Conservation (phyloP, 2,888 invertebrate species). For the Alcis repandata region DNA sequence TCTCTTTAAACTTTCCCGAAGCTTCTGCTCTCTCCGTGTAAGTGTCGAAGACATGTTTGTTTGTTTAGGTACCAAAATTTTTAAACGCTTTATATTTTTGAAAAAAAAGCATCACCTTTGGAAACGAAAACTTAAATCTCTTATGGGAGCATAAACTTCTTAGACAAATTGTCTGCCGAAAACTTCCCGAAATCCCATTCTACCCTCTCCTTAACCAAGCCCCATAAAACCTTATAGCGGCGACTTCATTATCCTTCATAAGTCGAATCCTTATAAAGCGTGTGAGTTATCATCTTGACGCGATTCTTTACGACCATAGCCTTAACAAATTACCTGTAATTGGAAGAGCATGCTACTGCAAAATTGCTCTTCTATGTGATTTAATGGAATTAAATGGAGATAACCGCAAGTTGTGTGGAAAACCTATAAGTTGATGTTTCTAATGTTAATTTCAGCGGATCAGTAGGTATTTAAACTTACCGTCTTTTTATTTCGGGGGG, state of each 20-base stretch:
- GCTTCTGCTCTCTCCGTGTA: too few species aligned
- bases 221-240: constrained; percentile 74
- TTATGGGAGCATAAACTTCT: too few species aligned
- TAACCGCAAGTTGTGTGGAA: constrained; percentile 37
- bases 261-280: constrained; percentile 70
- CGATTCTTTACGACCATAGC: constrained; percentile 70
- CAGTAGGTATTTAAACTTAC: too few species aligned
- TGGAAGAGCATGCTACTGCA: constrained; percentile 53
- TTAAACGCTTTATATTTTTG: too few species aligned
- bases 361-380: constrained; percentile 50
- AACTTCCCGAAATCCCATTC: constrained; percentile 35
- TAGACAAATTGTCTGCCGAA: neutral
- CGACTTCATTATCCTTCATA: constrained; percentile 78
- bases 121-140: too few species aligned
- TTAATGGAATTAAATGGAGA: constrained; percentile 50
- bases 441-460: too few species aligned
- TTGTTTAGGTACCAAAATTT: too few species aligned
- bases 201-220: constrained; percentile 42
- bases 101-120: too few species aligned
- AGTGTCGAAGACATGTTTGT: too few species aligned
- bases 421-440: neutral
- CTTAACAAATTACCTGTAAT: constrained; percentile 59
- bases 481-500: too few species aligned
- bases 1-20: too few species aligned
- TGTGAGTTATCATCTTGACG: constrained; percentile 67